These are phyloP conservation scores for Antennarius striatus DNA, from an alignment of 2,113 vertebrate genomes.

Conservation along the genomic window DNA sequence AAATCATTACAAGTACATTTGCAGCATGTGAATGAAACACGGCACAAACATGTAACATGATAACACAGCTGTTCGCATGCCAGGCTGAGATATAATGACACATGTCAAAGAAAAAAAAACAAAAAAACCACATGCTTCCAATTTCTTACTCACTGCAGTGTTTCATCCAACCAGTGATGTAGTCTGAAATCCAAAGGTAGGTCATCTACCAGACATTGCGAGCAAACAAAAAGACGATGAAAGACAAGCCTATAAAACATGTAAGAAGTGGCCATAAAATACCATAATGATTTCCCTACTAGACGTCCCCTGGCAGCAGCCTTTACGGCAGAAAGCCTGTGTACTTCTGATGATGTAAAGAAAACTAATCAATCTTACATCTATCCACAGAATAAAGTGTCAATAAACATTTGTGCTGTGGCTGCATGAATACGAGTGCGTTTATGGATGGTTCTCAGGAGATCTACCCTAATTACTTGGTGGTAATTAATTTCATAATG, in stretches of 20 bases:
- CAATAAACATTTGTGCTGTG: too few species aligned
- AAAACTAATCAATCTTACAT: background rate
- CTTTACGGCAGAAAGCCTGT: background rate
- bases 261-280: slow-evolving; percentile 20
- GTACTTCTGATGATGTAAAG: background rate
- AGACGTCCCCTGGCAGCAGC: background rate
- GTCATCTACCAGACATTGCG: slow-evolving; percentile 20
- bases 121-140: slow-evolving; percentile 54
- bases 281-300: slow-evolving; percentile 9
- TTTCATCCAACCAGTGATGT: slow-evolving; percentile 47
- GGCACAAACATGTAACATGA: slow-evolving; percentile 47
- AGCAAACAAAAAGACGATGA: background rate
- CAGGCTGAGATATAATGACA: slow-evolving; percentile 53
- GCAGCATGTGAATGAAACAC: slow-evolving; percentile 52
- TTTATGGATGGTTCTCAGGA: background rate
- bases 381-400: background rate
- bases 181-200: slow-evolving; percentile 34
- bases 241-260: slow-evolving; percentile 9
- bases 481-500: background rate
- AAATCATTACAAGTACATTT: slow-evolving; percentile 61
- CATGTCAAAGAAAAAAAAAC: slow-evolving; percentile 10
- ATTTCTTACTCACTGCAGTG: slow-evolving; percentile 50
- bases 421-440: background rate
- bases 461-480: background rate
- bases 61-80: slow-evolving; percentile 41